Base-by-base conservation (phyloP, 92 coral and sea anemone species). In the Epizoanthus rinbou region DNA sequence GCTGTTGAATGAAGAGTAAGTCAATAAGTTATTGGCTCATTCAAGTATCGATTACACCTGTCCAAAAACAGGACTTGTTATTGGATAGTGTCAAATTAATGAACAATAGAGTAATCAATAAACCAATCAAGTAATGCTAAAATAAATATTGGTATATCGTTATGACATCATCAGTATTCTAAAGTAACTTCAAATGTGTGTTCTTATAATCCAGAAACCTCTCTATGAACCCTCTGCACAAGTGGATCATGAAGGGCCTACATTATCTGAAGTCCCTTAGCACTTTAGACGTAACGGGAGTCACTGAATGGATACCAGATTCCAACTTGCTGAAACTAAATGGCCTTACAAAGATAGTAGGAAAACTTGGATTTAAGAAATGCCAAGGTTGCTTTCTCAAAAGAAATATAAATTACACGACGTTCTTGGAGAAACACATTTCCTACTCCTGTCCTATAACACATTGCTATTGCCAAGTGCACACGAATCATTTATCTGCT, bases 171-270 rank as follows among this genome's bases (percentile, higher is more conserved):
- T 50, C 54, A 13, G 0, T 50, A 13, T 50, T 50, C 13, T 13
- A 3, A 50, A 6, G 54, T 64, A 64, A 64, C 1, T 3, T 24
- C 0, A 25, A 25, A 64, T 33, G 39, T 18, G 8, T 69, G 13
- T 14, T 16, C 16, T 69, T 24, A n/a, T n/a, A 8, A 17, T 69
- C 19, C 24, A 69, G 74, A 39, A 69, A 69, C 21, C 22, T 69
- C 16, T 69, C 74, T 2, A 69, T n/a, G 50, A 69, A 69, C 74
- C 74, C 74, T 8, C 54, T 69, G 22, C 74, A n/a, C 53, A 69
- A 7, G 23, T 69, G 74, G 74, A 11, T 18, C 8, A 22, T 43
- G 41, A 35, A 14, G 3, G 25, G 16, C 3, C 8, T 52, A 69
- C 74, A 8, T 4, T 50, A 69, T 14, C 74, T 69, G 13, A 17